Percentiles rank a stretch among this genome's conserved stretches.
Evolutionary conservation across 1,140 invertebrate species (phyloP).

Genomic region (Drosophila sproati): DNA sequence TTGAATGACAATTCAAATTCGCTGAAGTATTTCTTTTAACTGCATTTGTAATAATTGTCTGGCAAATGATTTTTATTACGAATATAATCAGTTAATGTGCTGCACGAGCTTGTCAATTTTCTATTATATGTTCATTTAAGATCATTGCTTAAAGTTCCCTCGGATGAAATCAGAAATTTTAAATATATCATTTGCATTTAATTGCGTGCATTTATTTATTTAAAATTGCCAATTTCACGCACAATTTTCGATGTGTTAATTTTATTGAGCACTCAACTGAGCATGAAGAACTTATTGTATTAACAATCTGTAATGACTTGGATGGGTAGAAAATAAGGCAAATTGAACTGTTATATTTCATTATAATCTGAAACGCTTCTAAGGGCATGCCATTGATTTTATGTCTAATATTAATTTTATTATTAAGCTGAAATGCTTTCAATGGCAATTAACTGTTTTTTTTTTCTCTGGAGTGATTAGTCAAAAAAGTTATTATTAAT

Average conservation of each 20-base stretch:
- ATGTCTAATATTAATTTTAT: too few relatives aligned
- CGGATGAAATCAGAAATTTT: conserved; percentile 41
- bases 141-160: conserved; percentile 25
- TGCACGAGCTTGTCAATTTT: not conserved
- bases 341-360: not conserved
- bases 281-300: conserved; percentile 5
- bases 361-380: too few relatives aligned
- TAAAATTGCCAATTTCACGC: conserved; percentile 50
- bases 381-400: too few relatives aligned
- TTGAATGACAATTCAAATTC: conserved; percentile 1
- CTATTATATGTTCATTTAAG: not conserved
- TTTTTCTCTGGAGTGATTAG: too few relatives aligned
- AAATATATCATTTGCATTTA: conserved; percentile 65
- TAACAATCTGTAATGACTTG: conserved; percentile 12
- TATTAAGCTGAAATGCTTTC: too few relatives aligned
- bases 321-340: not conserved
- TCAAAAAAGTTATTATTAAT: too few relatives aligned
- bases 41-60: not conserved
- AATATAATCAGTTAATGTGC: not conserved
- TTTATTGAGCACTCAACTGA: conserved; percentile 17
- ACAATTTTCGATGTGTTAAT: conserved; percentile 44
- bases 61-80: not conserved
- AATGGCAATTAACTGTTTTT: too few relatives aligned
- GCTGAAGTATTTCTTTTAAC: not conserved
- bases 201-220: conserved; percentile 60